These are phyloP conservation scores for Pongo abelii DNA, from an alignment of 2,113 vertebrate genomes.

Conservation along the genomic window DNA sequence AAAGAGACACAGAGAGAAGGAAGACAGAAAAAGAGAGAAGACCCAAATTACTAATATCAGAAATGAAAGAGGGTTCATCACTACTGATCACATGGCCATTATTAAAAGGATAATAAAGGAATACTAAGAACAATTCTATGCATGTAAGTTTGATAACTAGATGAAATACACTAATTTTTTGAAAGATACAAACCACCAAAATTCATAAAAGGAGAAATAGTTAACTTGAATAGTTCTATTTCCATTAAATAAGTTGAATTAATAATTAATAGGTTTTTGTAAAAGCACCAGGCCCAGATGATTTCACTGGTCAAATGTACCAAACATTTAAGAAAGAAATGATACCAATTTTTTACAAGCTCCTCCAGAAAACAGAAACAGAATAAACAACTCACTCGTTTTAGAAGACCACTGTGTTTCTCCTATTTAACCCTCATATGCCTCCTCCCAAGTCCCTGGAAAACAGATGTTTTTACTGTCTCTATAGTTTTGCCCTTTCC, in stretches of 20 bases:
- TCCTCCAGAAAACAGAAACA: conserved; percentile 12
- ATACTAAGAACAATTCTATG: not conserved
- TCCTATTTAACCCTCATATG: not conserved
- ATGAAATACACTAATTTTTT: not conserved
- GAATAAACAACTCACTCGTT: not conserved
- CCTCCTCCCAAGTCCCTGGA: not conserved
- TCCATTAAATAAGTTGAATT: not conserved
- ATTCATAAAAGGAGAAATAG: not conserved
- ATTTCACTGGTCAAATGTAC: not conserved
- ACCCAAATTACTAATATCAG: not conserved
- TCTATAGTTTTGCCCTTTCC: not conserved
- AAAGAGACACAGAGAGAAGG: not conserved
- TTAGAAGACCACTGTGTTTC: not conserved
- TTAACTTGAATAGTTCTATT: not conserved
- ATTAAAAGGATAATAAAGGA: not conserved
- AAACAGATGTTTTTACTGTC: not conserved
- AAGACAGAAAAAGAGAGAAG: not conserved
- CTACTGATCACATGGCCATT: not conserved
- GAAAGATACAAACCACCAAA: not conserved
- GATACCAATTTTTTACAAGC: not conserved
- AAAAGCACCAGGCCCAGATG: not conserved
- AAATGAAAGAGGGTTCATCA: not conserved
- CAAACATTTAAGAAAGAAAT: not conserved
- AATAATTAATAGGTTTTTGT: not conserved
- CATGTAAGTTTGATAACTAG: not conserved